Evolutionary conservation across 2,888 invertebrate species (phyloP).

Genomic region (Chrysolina oricalcia): DNA sequence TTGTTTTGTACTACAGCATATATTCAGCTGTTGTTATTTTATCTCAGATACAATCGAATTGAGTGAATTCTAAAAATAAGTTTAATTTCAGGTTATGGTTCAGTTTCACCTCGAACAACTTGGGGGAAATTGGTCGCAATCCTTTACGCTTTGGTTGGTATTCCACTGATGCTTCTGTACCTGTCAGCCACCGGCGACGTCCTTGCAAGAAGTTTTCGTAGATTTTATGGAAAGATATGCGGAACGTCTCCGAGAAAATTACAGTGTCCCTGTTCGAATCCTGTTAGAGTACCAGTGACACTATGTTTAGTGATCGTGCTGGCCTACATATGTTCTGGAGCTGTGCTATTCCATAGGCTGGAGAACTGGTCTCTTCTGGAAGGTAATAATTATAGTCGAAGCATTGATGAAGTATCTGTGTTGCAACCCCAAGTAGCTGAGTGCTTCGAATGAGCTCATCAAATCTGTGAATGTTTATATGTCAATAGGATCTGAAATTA

Average conservation of each 20-base stretch:
- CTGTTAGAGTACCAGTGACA: constrained; percentile 88
- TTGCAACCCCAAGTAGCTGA: not conserved
- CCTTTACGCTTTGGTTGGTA: constrained; percentile 88
- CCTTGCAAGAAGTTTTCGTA: constrained; percentile 76
- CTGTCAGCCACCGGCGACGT: constrained; percentile 91
- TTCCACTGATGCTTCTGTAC: constrained; percentile 91
- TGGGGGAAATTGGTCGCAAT: constrained; percentile 89
- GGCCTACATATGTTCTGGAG: constrained; percentile 91
- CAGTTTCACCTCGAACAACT: constrained; percentile 85
- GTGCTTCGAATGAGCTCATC: too few species aligned
- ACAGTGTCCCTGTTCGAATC: constrained; percentile 72
- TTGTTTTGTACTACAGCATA: too few species aligned
- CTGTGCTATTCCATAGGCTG: constrained; percentile 90
- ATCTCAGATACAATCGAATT: too few species aligned
- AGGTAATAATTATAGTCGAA: constrained; percentile 71
- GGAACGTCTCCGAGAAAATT: constrained; percentile 73
- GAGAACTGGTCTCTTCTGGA: constrained; percentile 95
- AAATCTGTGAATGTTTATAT: too few species aligned
- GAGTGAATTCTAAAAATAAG: too few species aligned
- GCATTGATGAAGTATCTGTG: too few species aligned
- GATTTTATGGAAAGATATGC: constrained; percentile 74
- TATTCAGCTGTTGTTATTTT: too few species aligned
- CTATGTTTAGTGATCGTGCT: constrained; percentile 90
- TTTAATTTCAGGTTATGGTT: constrained; percentile 82
- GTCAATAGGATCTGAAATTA: too few species aligned